Evolutionary conservation across 2,888 invertebrate genomes (phyloP), one percentile per base, ranked within the genome.

Genomic region (Sycophila texana): DNA sequence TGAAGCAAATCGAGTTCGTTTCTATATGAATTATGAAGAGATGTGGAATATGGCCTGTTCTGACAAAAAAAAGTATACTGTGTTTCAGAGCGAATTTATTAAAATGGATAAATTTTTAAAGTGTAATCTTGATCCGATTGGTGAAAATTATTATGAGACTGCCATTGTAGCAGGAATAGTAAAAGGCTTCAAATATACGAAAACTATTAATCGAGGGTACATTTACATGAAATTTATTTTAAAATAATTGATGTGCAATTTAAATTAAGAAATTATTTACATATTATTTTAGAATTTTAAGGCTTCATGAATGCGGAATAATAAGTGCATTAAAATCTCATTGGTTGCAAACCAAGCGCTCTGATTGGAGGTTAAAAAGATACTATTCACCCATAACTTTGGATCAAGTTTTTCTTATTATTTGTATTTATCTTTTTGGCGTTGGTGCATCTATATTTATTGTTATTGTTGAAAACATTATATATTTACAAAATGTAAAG

Each of bases 171-270:
- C 82, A 0, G 87, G 84, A 13, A 67, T 86, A 4, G 71, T 76
- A 0, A 82, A 81, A 55, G 80, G 81, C 10, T 85, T 86, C 60
- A 63, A 66, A 7, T 82, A 85, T 63, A 86, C 79, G 67, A 83
- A 71, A 72, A 58, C 83, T 4, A 81, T 87, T 14, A 82, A 87
- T 55, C 55, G 73, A 0, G 85, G 84, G 87, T 87, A 84, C 82
- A 68, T 22, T 39, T 39, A 18, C 2, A 60, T 66, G 26, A 26
- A 26, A 10, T 47, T 58, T 4, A 16, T 55, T 10, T n/a, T 12
- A 30, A 51, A 7, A 51, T 4, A 18, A 22, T 4, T 20, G 0
- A 7, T 22, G 49, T 39, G 0, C 10, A 10, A 39, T 4, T 22
- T 49, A 12, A 60, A 18, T 10, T 22, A 20, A 53, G 7, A n/a